Evolutionary conservation across 2,888 invertebrate genomes (phyloP).

Genomic region (Periphyllus acericola): DNA sequence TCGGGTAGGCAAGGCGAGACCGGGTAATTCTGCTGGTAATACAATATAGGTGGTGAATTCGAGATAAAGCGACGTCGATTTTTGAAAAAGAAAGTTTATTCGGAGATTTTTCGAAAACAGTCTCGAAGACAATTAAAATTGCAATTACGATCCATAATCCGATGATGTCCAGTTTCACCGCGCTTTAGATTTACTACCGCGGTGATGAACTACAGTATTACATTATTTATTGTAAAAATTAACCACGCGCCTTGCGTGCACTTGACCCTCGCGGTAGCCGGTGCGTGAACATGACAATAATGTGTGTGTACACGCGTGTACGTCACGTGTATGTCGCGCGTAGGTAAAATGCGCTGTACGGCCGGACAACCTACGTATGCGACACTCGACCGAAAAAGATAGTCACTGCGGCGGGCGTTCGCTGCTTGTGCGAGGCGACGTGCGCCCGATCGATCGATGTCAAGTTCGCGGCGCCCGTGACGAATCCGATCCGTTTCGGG

Average conservation of each 20-base stretch:
- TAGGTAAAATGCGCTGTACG: background rate
- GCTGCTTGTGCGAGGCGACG: background rate
- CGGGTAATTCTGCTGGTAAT: too few relatives aligned
- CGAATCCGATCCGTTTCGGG: conserved; percentile 20
- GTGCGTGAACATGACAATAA: background rate
- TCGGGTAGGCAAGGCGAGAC: too few relatives aligned
- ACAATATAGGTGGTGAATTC: too few relatives aligned
- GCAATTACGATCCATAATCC: too few relatives aligned
- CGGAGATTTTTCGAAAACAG: too few relatives aligned
- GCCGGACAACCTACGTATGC: too few relatives aligned
- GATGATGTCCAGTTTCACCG: too few relatives aligned
- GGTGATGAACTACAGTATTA: background rate
- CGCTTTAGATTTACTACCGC: background rate
- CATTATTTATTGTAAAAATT: background rate
- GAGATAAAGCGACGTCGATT: too few relatives aligned
- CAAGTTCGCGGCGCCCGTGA: conserved; percentile 44
- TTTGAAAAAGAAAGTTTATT: too few relatives aligned
- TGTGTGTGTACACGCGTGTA: background rate
- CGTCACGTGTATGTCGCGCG: background rate
- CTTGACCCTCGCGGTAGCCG: background rate
- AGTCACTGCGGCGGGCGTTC: background rate
- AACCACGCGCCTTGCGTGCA: background rate
- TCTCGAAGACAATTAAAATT: too few relatives aligned
- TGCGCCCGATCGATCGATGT: background rate
- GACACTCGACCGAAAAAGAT: background rate